Evolutionary conservation across 2,113 vertebrate species (phyloP).

Genomic region (Xenotilapia longispinis): DNA sequence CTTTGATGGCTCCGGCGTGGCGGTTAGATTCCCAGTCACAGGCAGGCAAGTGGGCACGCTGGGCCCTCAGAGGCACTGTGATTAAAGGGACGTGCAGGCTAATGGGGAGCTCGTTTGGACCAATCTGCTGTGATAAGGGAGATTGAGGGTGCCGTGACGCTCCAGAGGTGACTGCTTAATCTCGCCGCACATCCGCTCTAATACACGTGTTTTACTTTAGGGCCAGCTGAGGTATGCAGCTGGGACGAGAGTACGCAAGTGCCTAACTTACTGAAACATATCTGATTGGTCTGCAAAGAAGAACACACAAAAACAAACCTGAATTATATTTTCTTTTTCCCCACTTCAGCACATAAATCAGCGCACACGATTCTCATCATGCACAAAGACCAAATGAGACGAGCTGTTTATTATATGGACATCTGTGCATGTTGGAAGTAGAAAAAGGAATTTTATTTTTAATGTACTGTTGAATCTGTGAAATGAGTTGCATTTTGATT

Average conservation of each 20-base stretch:
- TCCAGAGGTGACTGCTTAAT: conserved; percentile 34
- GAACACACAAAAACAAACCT: background rate
- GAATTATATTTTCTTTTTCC: background rate
- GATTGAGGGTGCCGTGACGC: conserved; percentile 6
- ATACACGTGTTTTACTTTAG: background rate
- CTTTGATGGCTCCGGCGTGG: background rate
- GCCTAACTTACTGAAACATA: background rate
- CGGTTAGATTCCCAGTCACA: background rate
- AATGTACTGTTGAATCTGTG: background rate
- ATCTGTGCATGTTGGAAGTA: background rate
- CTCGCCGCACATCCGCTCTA: background rate
- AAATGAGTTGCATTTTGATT: background rate
- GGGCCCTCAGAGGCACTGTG: conserved; percentile 11
- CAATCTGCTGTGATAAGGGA: conserved; percentile 39
- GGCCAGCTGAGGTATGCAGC: background rate
- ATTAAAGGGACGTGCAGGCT: conserved; percentile 44
- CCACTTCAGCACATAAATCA: background rate
- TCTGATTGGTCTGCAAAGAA: background rate
- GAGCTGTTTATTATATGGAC: background rate
- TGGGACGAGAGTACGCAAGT: background rate
- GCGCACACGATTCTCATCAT: background rate
- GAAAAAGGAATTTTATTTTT: background rate
- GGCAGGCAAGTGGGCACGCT: background rate
- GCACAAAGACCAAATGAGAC: background rate
- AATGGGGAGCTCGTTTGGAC: conserved; percentile 47